Evolutionary conservation across 92 coral and sea anemone species (phyloP).

Genomic region (Epizoanthus stellaris): DNA sequence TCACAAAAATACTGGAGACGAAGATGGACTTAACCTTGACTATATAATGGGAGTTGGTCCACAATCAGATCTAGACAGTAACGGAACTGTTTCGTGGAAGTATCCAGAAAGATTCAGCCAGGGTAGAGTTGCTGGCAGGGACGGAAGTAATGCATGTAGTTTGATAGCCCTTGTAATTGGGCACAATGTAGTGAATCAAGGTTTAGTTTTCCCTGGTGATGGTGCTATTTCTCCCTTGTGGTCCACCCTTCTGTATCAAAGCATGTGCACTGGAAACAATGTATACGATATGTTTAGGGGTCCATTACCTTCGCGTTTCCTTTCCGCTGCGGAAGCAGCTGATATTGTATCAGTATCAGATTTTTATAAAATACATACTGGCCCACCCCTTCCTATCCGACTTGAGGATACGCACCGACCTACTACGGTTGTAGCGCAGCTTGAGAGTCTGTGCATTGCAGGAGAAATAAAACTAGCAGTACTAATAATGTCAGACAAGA

Average conservation of each 20-base stretch:
- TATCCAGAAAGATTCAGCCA: conserved; percentile 17
- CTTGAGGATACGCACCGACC: conserved; percentile 32
- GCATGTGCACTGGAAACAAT: conserved; percentile 38
- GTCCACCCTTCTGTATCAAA: conserved; percentile 20
- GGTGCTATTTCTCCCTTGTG: conserved; percentile 17
- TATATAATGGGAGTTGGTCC: neutral
- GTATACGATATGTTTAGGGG: conserved; percentile 27
- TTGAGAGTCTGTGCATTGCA: neutral
- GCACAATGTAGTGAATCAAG: neutral
- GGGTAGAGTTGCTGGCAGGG: conserved; percentile 24
- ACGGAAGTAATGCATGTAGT: conserved; percentile 48
- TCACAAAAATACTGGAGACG: neutral
- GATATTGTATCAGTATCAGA: conserved; percentile 21
- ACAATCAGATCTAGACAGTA: neutral
- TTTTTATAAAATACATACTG: neutral
- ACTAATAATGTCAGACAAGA: conserved; percentile 24
- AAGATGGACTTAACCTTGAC: neutral
- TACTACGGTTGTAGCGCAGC: conserved; percentile 21
- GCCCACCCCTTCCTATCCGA: conserved; percentile 38
- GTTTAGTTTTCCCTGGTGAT: neutral
- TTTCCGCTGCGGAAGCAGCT: conserved; percentile 47
- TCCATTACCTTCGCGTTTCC: conserved; percentile 14
- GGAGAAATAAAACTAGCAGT: conserved; percentile 26
- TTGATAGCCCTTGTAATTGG: conserved; percentile 24
- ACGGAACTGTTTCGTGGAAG: conserved; percentile 24